Evolutionary conservation across 2,888 invertebrate genomes (phyloP).

Genomic region (Malthinus seriepunctatus): DNA sequence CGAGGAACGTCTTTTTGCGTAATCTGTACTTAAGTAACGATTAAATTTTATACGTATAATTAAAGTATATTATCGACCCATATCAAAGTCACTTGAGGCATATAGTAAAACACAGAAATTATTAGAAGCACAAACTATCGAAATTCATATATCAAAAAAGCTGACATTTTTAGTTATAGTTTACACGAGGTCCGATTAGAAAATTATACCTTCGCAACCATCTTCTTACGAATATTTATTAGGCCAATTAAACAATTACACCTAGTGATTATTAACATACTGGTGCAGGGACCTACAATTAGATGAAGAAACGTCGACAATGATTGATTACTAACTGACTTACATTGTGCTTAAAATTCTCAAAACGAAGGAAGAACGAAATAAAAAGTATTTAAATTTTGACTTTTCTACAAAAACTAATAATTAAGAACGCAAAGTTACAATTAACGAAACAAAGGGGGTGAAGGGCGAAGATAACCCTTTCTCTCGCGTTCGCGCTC

Average conservation of each 20-base stretch:
- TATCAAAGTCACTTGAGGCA: constrained; percentile 23
- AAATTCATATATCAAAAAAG: constrained; percentile 29
- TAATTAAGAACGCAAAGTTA: no score
- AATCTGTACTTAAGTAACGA: not conserved
- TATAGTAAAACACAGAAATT: constrained; percentile 13
- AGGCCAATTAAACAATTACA: constrained; percentile 31
- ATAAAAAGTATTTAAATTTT: no score
- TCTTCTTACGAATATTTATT: constrained; percentile 30
- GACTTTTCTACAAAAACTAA: no score
- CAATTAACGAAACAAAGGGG: no score
- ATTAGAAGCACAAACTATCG: constrained; percentile 11
- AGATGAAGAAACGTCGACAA: constrained; percentile 20
- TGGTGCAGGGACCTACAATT: constrained; percentile 24
- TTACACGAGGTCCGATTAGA: constrained; percentile 26
- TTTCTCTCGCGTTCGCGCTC: no score
- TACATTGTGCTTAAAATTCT: constrained; percentile 10
- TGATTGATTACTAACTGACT: constrained; percentile 24
- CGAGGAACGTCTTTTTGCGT: not conserved
- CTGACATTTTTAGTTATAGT: constrained; percentile 25
- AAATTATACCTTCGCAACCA: constrained; percentile 22
- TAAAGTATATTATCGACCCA: constrained; percentile 23
- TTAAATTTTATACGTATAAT: constrained; percentile 7
- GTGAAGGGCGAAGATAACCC: no score
- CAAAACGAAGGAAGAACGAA: constrained; percentile 2
- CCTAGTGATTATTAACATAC: constrained; percentile 24